A percentile compares a stretch with the other conserved stretches of the same genome.
Evolutionary conservation across 2,888 invertebrate genomes (phyloP).

Genomic region (Onthophagus sagittarius): DNA sequence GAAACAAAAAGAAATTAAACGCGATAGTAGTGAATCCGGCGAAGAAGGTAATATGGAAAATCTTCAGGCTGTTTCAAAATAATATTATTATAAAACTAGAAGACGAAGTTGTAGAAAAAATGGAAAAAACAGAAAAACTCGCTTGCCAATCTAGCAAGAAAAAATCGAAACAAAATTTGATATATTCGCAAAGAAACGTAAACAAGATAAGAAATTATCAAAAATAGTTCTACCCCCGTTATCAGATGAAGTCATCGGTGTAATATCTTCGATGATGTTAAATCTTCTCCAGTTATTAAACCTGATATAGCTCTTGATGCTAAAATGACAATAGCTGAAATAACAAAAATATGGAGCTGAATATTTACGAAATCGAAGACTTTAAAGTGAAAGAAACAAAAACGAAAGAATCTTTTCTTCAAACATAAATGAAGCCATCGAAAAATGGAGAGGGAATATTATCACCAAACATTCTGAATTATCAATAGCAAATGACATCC

Average conservation of each 20-base stretch:
- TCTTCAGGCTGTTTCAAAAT: conserved; percentile 29
- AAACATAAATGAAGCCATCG: conserved; percentile 9
- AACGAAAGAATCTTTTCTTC: conserved; percentile 37
- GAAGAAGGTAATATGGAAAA: conserved; percentile 28
- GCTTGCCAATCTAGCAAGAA: conserved; percentile 19
- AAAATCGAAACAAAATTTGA: conserved; percentile 23
- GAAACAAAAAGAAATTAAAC: neutral
- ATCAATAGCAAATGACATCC: conserved; percentile 31
- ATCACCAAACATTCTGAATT: conserved; percentile 34
- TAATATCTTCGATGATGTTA: conserved; percentile 20
- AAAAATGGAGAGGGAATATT: conserved; percentile 31
- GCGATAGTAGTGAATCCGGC: conserved; percentile 16
- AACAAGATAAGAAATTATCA: conserved; percentile 20
- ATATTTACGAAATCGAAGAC: conserved; percentile 41
- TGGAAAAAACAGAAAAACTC: conserved; percentile 16
- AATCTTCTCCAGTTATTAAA: conserved; percentile 14
- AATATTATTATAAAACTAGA: neutral
- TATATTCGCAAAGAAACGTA: conserved; percentile 31
- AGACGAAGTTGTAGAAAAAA: neutral
- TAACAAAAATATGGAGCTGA: conserved; percentile 21
- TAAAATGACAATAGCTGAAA: conserved; percentile 20
- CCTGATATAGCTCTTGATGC: conserved; percentile 17
- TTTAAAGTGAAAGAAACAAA: conserved; percentile 38
- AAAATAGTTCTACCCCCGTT: conserved; percentile 13
- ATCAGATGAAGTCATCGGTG: conserved; percentile 10